Conservation (phyloP, 2,113 vertebrate species). For the Chaenogobius annularis region DNA sequence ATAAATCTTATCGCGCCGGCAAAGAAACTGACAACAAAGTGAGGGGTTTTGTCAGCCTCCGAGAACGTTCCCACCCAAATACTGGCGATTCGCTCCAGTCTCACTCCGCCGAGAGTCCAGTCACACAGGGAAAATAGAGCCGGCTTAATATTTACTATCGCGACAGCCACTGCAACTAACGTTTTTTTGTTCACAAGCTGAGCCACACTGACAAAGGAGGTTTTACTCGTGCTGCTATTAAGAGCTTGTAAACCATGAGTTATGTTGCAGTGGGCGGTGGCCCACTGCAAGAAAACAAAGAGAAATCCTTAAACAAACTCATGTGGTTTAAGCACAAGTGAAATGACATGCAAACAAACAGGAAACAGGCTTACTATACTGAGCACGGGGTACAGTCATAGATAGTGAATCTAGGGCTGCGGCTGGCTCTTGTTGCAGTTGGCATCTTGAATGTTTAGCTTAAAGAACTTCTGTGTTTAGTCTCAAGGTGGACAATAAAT, state of each 20-base stretch:
- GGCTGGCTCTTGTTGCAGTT: neutral
- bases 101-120: slow-evolving; percentile 28
- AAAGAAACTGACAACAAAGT: slow-evolving; percentile 68
- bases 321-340: neutral
- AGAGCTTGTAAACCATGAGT: slow-evolving; percentile 47
- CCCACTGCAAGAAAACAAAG: neutral
- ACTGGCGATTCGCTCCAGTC: slow-evolving; percentile 50
- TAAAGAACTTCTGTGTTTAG: neutral
- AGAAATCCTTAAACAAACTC: neutral
- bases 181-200: neutral
- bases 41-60: slow-evolving; percentile 50
- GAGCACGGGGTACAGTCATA: neutral
- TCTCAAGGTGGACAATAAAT: neutral
- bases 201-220: slow-evolving; percentile 34
- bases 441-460: too few relatives aligned
- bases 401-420: neutral
- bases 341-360: slow-evolving; percentile 13
- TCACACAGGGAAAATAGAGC: neutral
- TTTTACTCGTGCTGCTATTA: slow-evolving; percentile 45
- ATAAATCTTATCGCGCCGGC: slow-evolving; percentile 70
- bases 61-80: slow-evolving; percentile 55
- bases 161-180: slow-evolving; percentile 13
- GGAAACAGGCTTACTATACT: slow-evolving; percentile 10
- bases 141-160: slow-evolving; percentile 16
- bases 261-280: slow-evolving; percentile 75